phyloP scores from a whole-genome alignment of 2,888 invertebrate species.

The Augochlorella aurata region DNA sequence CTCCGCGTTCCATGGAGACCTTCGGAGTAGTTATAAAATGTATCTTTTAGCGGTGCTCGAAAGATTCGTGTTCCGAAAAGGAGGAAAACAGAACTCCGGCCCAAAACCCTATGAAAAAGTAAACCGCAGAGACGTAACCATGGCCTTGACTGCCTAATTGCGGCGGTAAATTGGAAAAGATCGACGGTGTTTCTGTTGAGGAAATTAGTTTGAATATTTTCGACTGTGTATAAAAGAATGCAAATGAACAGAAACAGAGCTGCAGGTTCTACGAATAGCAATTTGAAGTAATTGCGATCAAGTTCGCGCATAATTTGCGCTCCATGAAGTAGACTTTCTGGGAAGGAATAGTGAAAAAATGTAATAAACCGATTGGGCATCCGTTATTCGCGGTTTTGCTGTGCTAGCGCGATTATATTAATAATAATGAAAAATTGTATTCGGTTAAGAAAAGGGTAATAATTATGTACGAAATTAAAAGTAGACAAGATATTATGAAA shows the following conservation, averaged over 20 bases:
- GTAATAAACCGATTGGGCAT: not conserved
- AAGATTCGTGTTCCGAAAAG: not conserved
- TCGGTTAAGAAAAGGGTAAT: not conserved
- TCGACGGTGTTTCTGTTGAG: conserved; percentile 14
- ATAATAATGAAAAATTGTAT: not conserved
- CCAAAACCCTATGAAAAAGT: not conserved
- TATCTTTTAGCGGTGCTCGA: not conserved
- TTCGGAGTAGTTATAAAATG: conserved; percentile 4
- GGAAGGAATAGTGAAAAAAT: conserved; percentile 2
- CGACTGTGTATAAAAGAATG: conserved; percentile 4
- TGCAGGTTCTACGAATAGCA: not conserved
- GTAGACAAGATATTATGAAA: not conserved
- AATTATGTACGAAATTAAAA: not conserved
- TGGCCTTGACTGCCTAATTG: conserved; percentile 27
- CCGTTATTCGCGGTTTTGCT: not conserved
- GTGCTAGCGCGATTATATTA: not conserved
- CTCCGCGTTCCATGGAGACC: not conserved
- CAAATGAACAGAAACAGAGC: not conserved
- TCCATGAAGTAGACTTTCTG: not conserved
- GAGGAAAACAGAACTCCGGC: not conserved
- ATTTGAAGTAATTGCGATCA: conserved; percentile 13
- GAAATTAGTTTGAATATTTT: not conserved
- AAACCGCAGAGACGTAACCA: conserved; percentile 19
- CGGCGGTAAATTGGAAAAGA: conserved; percentile 8
- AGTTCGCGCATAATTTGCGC: conserved; percentile 7